Evolutionary conservation across 2,113 vertebrate species (phyloP).

Genomic region (Scalopus aquaticus): DNA sequence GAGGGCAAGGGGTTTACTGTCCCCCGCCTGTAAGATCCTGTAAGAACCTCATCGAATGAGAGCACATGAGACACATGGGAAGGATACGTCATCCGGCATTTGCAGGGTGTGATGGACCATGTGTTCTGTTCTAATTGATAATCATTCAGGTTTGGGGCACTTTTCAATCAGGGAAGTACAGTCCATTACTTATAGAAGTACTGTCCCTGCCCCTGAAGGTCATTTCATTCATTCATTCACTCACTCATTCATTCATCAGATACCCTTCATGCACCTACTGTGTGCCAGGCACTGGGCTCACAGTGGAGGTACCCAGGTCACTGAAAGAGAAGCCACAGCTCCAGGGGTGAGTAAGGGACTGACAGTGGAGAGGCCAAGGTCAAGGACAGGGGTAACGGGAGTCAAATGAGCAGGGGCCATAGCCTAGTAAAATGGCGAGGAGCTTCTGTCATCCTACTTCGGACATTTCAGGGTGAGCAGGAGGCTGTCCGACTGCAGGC

Average conservation of each 20-base stretch:
- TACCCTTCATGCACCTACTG: background rate
- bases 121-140: background rate
- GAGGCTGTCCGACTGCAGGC: background rate
- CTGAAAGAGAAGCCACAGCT: background rate
- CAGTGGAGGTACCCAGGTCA: background rate
- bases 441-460: background rate
- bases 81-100: background rate
- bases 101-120: too few relatives aligned
- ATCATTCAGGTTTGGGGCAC: background rate
- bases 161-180: background rate
- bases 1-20: background rate
- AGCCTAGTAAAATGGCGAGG: background rate
- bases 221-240: background rate
- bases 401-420: background rate
- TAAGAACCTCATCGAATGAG: background rate
- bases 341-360: rapidly evolving
- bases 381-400: background rate
- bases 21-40: background rate
- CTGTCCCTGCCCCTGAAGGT: too few relatives aligned
- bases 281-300: background rate
- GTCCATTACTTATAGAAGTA: background rate
- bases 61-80: background rate
- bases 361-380: background rate
- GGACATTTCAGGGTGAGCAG: background rate
- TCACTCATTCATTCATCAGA: background rate